A percentile compares a stretch with the other conserved stretches of the same genome.
Conservation (phyloP, 2,113 vertebrate genomes). For the Coturnix japonica region DNA sequence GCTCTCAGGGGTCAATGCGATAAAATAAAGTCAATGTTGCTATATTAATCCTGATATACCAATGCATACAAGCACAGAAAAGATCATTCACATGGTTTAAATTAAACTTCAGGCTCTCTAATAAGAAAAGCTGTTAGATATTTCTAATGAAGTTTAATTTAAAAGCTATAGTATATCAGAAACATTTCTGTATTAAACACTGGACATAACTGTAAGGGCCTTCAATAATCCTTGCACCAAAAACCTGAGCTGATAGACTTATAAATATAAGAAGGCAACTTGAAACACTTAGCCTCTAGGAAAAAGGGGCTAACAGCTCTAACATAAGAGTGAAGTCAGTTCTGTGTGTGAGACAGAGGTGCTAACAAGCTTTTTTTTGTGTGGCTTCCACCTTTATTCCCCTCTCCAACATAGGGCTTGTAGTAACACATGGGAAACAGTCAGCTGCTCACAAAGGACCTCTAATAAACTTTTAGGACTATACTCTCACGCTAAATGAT, state of each 20-base stretch:
- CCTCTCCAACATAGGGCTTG: not conserved
- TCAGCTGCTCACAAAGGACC: not conserved
- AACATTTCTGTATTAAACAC: not conserved
- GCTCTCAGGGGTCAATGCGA: not conserved
- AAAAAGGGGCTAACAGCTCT: not conserved
- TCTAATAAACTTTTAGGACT: not conserved
- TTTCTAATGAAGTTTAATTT: not conserved
- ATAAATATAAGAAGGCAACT: not conserved
- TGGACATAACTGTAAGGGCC: not conserved
- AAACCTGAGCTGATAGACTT: not conserved
- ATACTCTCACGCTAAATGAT: not conserved
- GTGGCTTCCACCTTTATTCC: not conserved
- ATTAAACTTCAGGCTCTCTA: not conserved
- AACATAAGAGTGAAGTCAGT: not conserved
- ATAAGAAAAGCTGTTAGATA: not conserved
- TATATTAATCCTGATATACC: not conserved
- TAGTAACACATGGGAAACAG: not conserved
- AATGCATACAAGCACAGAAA: not conserved
- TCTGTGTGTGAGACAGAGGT: not conserved
- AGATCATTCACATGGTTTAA: not conserved
- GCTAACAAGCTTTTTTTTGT: not conserved
- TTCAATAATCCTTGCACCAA: not conserved
- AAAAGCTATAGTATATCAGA: not conserved
- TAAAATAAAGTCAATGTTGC: not conserved
- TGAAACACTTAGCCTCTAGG: not conserved